Base-by-base conservation (phyloP, 2,113 vertebrate species). In the Pavo muticus region DNA sequence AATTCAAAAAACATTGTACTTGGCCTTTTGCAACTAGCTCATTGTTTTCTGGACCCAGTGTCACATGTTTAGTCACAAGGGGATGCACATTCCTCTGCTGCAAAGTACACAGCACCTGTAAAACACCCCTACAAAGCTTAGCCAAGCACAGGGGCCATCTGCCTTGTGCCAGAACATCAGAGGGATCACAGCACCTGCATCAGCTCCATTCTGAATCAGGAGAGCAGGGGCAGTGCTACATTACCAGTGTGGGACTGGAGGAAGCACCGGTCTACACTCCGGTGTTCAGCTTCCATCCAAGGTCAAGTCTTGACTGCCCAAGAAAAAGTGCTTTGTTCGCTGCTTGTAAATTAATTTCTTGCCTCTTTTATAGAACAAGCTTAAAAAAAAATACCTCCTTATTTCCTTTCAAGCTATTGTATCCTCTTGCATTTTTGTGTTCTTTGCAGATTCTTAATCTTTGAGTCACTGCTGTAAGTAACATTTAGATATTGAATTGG, bases 371-470 rank as follows among this genome's bases (percentile, higher is more conserved):
- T 0, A 2, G 23, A 88, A 60, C 0, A 1, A 80, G 27, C n/a
- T 64, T 24, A 40, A 40, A 64, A 29, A 64, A 29, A 64, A 64
- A 15, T 39, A 29, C 9, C 61, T 64, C 5, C 61, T 64, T 76
- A 74, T 67, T 86, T 88, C 19, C 14, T 88, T 85, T 86, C 48
- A 85, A 79, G 17, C 17, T 79, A 23, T 39, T 83, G 5, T 37
- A 42, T 68, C 60, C 42, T 91, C 29, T 74, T 64, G 39, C 11
- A 68, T 64, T 76, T 88, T 86, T 35, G 42, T 68, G 6, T 78
- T 77, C 11, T 5, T 94, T 84, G 60, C 19, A 91, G 86, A 72
- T 71, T 77, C 76, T 14, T 86, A 71, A 74, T 52, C 45, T 84
- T 81, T 84, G 47, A 88, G 69, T 64, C 76, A 87, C 8, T 24